Evolutionary conservation across 2,113 vertebrate genomes (phyloP), one percentile per base, ranked within the genome.

Genomic region (Chaenocephalus aceratus): DNA sequence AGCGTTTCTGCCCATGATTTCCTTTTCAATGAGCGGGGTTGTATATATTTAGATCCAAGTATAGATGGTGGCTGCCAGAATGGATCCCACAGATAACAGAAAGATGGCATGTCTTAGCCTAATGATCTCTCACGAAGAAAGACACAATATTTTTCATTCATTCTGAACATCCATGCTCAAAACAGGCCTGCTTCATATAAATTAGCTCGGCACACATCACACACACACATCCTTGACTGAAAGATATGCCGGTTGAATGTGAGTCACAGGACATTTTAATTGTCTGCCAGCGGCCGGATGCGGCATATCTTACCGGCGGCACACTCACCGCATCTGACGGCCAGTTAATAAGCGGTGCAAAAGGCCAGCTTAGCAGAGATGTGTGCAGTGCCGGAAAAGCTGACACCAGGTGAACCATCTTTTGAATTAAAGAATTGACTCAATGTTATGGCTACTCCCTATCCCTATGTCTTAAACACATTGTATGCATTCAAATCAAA

Each of bases 21-120:
- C 81, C 56, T 91, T 87, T 79, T 92, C 86, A 93, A 91, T 82
- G 89, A 83, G 66, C 36, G 79, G 45, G 59, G 58, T 56, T 59
- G 74, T 70, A 67, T 92, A 92, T 81, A 88, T 91, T 93, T 92
- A 92, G 78, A 89, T 85, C 26, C 45, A 80, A 85, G 75, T 75
- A 69, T 73, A 87, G 63, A 69, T 84, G 79, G 74, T 63, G 84
- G 88, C 79, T 79, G 82, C 69, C 82, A 77, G 72, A 72, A 73
- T 21, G 36, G 52, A 88, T 91, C 83, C 70, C 76, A 80, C 57
- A 72, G 88, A 83, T 72, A 92, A 72, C 80, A 73, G 69, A 88
- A 79, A 88, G 77, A 84, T 26, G 26, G 59, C 72, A 84, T 78
- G 82, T 44, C 75, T 62, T 48, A 72, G 74, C 67, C 63, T 86